A percentile compares a stretch with the other conserved stretches of the same genome.
These are phyloP conservation scores for Hoplias malabaricus DNA, from an alignment of 2,113 vertebrate genomes.

Conservation along the genomic window DNA sequence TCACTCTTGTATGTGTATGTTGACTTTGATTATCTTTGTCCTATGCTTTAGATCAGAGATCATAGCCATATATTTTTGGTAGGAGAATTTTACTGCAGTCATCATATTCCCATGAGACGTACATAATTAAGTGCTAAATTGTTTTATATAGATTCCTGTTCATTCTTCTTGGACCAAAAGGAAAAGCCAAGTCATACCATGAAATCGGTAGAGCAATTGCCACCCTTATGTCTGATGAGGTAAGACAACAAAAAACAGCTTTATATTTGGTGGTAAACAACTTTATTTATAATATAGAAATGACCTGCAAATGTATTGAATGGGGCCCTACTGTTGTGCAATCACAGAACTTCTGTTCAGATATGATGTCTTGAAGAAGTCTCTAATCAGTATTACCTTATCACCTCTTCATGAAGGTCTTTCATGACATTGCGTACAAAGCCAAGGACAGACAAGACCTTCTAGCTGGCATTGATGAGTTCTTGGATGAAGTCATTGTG, in stretches of 20 bases:
- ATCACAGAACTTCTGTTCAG: background rate
- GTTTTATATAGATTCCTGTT: constrained; percentile 87
- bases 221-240: constrained; percentile 98
- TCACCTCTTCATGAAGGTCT: constrained; percentile 78
- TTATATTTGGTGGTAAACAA: background rate
- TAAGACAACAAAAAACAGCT: constrained; percentile 60
- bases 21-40: background rate
- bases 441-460: constrained; percentile 95
- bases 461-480: constrained; percentile 95
- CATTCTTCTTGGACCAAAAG: constrained; percentile 95
- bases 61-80: no score
- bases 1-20: background rate
- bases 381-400: constrained; percentile 13
- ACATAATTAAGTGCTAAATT: background rate
- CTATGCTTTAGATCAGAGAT: no score
- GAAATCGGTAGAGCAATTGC: constrained; percentile 97
- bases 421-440: constrained; percentile 98
- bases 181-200: constrained; percentile 96
- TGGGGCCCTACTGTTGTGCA: background rate
- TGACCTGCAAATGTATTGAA: constrained; percentile 71
- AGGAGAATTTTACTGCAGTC: no score
- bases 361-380: background rate
- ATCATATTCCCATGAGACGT: background rate
- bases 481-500: constrained; percentile 97
- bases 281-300: constrained; percentile 63